phyloP scores from a whole-genome alignment of 92 coral and sea anemone genomes.

The Galaxea fascicularis region DNA sequence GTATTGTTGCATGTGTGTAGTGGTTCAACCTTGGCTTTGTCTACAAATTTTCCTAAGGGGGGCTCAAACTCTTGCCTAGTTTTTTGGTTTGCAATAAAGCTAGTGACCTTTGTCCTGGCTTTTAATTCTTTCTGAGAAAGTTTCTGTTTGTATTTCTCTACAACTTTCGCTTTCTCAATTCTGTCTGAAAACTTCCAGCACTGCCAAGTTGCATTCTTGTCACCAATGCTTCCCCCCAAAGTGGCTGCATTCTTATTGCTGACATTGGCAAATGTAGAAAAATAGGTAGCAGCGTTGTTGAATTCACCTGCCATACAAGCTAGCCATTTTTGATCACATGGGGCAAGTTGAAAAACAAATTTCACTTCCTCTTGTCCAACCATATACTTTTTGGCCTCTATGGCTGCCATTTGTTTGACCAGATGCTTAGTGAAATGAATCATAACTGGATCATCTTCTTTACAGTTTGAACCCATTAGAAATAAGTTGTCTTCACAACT shows the following conservation, averaged over 20 bases:
- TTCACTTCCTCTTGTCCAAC: slow-evolving; percentile 23
- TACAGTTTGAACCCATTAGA: slow-evolving; percentile 68
- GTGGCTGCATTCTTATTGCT: slow-evolving; percentile 23
- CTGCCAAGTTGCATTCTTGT: slow-evolving; percentile 46
- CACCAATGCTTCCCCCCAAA: slow-evolving; percentile 53
- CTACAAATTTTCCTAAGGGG: slow-evolving; percentile 50
- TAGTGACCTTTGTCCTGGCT: slow-evolving; percentile 59
- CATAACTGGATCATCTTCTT: slow-evolving; percentile 54
- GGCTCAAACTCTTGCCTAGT: slow-evolving; percentile 63
- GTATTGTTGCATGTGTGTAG: slow-evolving; percentile 54
- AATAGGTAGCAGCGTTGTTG: slow-evolving; percentile 61
- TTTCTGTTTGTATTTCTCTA: slow-evolving; percentile 45
- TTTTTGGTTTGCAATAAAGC: slow-evolving; percentile 61
- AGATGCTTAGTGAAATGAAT: slow-evolving; percentile 57
- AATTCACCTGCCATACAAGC: slow-evolving; percentile 66
- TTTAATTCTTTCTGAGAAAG: slow-evolving; percentile 51
- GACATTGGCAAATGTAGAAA: slow-evolving; percentile 65
- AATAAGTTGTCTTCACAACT: slow-evolving; percentile 61
- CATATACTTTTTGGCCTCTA: slow-evolving; percentile 43
- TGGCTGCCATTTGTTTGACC: slow-evolving; percentile 45
- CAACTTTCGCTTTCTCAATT: slow-evolving; percentile 46
- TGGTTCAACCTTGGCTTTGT: slow-evolving; percentile 65
- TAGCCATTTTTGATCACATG: slow-evolving; percentile 68
- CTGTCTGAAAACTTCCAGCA: slow-evolving; percentile 54
- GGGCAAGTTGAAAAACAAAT: slow-evolving; percentile 54